Percentiles rank a stretch among this genome's conserved stretches.
phyloP scores from a whole-genome alignment of 2,888 invertebrate genomes.

The Hydrotaea diabolus region DNA sequence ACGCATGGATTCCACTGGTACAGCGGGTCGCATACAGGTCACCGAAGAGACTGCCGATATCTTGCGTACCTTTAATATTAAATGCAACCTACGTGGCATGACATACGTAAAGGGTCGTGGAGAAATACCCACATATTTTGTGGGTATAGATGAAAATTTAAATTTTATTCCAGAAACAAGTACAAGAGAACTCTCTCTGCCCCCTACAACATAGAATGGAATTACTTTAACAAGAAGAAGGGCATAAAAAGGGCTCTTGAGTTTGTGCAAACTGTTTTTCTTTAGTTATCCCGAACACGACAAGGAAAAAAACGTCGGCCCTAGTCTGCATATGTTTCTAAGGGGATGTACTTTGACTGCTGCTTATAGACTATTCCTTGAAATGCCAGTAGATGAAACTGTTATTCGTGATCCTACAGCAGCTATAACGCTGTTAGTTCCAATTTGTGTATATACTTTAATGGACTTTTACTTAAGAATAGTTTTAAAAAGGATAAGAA shows the following conservation, averaged over 20 bases:
- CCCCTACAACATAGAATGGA: too few relatives aligned
- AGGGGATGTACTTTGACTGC: too few relatives aligned
- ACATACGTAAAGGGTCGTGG: slow-evolving; percentile 87
- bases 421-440: too few relatives aligned
- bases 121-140: slow-evolving; percentile 87
- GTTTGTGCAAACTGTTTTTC: too few relatives aligned
- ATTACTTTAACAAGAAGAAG: too few relatives aligned
- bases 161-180: slow-evolving; percentile 69
- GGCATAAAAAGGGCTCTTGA: too few relatives aligned
- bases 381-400: too few relatives aligned
- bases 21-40: slow-evolving; percentile 89
- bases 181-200: slow-evolving; percentile 18
- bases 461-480: neutral
- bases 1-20: slow-evolving; percentile 96
- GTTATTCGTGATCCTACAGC: too few relatives aligned
- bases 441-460: neutral
- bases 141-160: slow-evolving; percentile 85
- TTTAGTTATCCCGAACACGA: too few relatives aligned
- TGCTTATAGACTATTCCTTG: too few relatives aligned
- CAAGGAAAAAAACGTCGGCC: too few relatives aligned
- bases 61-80: slow-evolving; percentile 85
- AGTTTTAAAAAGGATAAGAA: neutral
- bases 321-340: too few relatives aligned
- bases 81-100: slow-evolving; percentile 86
- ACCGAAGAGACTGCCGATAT: slow-evolving; percentile 87